phyloP scores from a whole-genome alignment of 1,140 invertebrate species.

The Heterodera schachtii region DNA sequence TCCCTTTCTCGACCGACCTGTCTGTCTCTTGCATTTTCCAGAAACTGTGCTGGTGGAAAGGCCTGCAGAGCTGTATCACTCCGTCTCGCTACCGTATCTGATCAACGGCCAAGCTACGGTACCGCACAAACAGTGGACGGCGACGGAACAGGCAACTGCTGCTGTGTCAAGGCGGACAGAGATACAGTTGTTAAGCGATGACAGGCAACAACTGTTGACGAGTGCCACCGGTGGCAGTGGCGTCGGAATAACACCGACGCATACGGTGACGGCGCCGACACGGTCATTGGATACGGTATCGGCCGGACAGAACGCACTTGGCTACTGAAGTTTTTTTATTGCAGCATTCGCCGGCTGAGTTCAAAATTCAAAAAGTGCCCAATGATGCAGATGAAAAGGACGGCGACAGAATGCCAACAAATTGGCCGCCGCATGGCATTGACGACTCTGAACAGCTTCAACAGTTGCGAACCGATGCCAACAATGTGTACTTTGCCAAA shows the following conservation, averaged over 20 bases:
- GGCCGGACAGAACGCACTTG: too few relatives aligned
- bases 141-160: not conserved
- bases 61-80: not conserved
- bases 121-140: not conserved
- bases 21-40: too few relatives aligned
- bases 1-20: not conserved
- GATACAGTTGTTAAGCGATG: not conserved
- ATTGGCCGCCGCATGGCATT: too few relatives aligned
- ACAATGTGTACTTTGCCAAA: slow-evolving; percentile 19
- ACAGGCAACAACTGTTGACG: too few relatives aligned
- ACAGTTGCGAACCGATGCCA: not conserved
- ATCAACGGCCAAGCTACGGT: not conserved
- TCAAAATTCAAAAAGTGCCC: not conserved
- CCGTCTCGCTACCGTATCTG: not conserved
- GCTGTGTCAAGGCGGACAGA: not conserved
- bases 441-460: too few relatives aligned
- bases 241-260: not conserved
- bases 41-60: too few relatives aligned
- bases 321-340: not conserved
- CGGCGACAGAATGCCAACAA: too few relatives aligned
- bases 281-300: not conserved
- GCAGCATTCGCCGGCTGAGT: not conserved
- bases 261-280: not conserved
- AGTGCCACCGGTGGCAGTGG: not conserved
- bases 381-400: not conserved